phyloP scores from a whole-genome alignment of 1,140 invertebrate species.

The Anastrepha obliqua region DNA sequence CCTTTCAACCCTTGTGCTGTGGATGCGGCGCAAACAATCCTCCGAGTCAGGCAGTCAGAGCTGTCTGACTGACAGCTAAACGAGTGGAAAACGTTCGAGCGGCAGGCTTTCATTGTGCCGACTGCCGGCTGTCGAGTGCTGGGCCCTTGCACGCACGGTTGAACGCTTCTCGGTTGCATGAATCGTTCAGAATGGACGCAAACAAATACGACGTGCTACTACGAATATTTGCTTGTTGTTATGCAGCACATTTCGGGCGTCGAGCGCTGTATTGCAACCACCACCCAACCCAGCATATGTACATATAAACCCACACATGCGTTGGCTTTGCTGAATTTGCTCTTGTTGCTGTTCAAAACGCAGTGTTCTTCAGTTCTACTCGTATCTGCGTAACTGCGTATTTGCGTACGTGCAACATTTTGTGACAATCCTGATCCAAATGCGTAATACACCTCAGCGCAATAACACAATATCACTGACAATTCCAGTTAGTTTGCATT shows the following conservation, averaged over 20 bases:
- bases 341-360: neutral
- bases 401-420: constrained; percentile 43
- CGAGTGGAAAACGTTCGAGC: neutral
- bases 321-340: neutral
- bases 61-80: constrained; percentile 16
- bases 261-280: neutral
- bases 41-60: neutral
- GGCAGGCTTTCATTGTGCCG: neutral
- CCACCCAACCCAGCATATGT: neutral
- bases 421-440: constrained; percentile 10
- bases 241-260: neutral
- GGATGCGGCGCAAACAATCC: neutral
- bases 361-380: neutral
- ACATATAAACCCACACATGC: neutral
- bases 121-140: neutral
- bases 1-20: neutral
- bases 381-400: constrained; percentile 22
- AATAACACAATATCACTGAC: constrained; percentile 40
- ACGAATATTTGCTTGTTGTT: constrained; percentile 36
- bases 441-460: constrained; percentile 34
- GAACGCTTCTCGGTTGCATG: constrained; percentile 41
- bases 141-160: constrained; percentile 13
- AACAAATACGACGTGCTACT: constrained; percentile 25
- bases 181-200: constrained; percentile 26
- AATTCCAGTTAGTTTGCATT: neutral